phyloP scores from a whole-genome alignment of 2,797 vertebrate species.

The Molossus alvarezi region DNA sequence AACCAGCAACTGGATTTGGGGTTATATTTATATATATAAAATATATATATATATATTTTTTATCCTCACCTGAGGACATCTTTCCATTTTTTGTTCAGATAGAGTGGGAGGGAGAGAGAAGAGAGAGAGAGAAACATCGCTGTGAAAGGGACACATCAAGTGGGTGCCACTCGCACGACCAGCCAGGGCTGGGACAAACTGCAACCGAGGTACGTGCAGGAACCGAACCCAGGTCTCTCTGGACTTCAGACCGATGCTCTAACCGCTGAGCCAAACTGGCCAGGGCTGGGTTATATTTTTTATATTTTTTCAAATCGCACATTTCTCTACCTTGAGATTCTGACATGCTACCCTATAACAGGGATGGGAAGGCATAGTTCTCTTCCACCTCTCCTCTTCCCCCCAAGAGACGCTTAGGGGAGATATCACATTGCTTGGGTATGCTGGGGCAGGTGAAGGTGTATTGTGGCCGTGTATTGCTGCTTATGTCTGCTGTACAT shows the following conservation, averaged over 20 bases:
- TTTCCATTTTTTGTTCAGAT: too few species aligned
- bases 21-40: background rate
- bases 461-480: background rate
- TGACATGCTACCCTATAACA: background rate
- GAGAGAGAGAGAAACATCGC: too few species aligned
- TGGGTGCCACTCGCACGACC: too few species aligned
- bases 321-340: constrained; percentile 11
- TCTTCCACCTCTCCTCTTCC: background rate
- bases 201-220: too few species aligned
- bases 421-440: background rate
- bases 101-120: too few species aligned
- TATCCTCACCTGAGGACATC: too few species aligned
- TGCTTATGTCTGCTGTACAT: background rate
- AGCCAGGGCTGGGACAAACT: too few species aligned
- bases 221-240: too few species aligned
- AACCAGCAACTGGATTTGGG: background rate
- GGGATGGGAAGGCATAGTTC: background rate
- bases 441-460: background rate
- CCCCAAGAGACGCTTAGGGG: background rate
- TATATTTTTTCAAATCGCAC: background rate
- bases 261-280: too few species aligned
- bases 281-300: background rate
- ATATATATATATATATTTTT: too few species aligned
- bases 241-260: too few species aligned
- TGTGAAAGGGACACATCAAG: too few species aligned